Base-by-base conservation (phyloP, 35 echinoderm and acorn worm genomes). In the Ophioderma brevispina region DNA sequence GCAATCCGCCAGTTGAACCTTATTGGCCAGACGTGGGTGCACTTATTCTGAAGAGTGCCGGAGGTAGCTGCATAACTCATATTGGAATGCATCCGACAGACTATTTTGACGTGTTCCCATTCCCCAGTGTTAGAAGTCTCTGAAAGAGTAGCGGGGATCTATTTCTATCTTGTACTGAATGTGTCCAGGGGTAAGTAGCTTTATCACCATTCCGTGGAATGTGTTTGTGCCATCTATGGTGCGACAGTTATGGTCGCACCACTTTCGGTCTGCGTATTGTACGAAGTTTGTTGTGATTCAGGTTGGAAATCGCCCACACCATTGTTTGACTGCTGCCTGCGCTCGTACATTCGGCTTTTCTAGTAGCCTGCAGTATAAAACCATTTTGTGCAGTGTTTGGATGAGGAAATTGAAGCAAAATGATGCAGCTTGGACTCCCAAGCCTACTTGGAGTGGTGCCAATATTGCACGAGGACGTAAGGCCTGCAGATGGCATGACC, bases 171-270 rank as follows among this genome's bases (percentile, higher is more conserved):
- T 0, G 64, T 56, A 14, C 21, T 21, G n/a, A 35, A 34, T 10
- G 25, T 77, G 1, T n/a, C 63, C 81, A 31, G 89, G 89, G 25
- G 89, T 84, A 33, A 1, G 87, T 59, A 0, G 92, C 86, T 38
- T 94, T 0, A 89, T 94, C 2, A 85, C 81, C 92, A 94, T 94
- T 38, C 92, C 80, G 86, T 94, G 92, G 30, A 94, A 94, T 79
- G 92, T 85, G 31, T 70, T 64, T 39, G 31, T 38, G 15, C 92
- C 92, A 80, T 94, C 80, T 11, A 94, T 13, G 1, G 81, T 89
- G 21, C 79, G 18, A 0, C 89, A 32, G 49, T 94, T 94, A 34
- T 94, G 87, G 76, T 94, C 92, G n/a, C 31, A 94, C 81, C 35
- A 89, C 89, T 42, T 89, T n/a, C n/a, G 86, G 21, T 64, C 86